phyloP scores from a whole-genome alignment of 2,113 vertebrate species.

The Hyperoodon ampullatus region DNA sequence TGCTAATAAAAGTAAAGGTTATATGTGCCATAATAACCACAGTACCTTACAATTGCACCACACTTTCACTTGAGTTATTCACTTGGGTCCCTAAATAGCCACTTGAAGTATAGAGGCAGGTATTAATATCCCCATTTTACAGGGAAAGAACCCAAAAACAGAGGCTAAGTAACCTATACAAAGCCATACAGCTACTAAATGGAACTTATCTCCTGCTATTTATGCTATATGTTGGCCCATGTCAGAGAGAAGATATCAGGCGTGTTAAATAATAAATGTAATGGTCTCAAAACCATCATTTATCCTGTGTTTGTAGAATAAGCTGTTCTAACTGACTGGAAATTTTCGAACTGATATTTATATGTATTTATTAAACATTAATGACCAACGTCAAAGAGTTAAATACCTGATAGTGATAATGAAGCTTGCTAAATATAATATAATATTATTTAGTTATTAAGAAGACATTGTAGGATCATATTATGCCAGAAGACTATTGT shows the following conservation, averaged over 20 bases:
- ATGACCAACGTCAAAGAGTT: not conserved
- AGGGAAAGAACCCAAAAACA: not conserved
- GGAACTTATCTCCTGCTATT: not conserved
- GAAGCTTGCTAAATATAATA: not conserved
- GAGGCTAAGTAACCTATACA: not conserved
- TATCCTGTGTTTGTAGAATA: not conserved
- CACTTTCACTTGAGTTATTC: slow-evolving; percentile 34
- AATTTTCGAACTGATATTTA: not conserved
- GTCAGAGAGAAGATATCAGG: not conserved
- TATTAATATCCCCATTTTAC: not conserved
- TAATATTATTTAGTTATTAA: not conserved
- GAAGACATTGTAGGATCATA: not conserved
- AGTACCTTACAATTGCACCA: not conserved
- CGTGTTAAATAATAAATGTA: not conserved
- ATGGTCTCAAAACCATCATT: not conserved
- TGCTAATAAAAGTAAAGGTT: not conserved
- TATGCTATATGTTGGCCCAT: not conserved
- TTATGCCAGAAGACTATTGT: not conserved
- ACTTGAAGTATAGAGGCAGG: not conserved
- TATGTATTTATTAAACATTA: not conserved
- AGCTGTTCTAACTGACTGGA: not conserved
- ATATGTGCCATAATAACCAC: not conserved
- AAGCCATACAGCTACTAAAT: not conserved
- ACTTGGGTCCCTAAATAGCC: not conserved
- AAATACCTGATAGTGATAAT: not conserved